These are phyloP conservation scores for Epistrophe grossulariae DNA, from an alignment of 2,888 invertebrate species.

Conservation along the genomic window DNA sequence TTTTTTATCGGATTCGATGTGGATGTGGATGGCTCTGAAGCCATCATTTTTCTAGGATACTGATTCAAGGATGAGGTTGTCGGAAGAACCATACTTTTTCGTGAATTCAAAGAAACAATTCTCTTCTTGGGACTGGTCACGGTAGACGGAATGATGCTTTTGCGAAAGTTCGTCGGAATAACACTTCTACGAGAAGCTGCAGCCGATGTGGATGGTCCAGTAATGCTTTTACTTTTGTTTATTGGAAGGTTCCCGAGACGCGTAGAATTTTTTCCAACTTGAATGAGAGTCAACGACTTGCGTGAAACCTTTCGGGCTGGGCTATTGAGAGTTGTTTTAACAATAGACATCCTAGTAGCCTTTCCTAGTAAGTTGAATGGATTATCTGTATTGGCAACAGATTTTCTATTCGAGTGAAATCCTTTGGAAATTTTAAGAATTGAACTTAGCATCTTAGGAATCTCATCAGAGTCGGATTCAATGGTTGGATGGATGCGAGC, in stretches of 20 bases:
- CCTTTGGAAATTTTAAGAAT: slow-evolving; percentile 78
- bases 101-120: slow-evolving; percentile 1
- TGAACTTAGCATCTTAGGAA: slow-evolving; percentile 79
- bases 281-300: slow-evolving; percentile 31
- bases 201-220: background rate
- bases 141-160: slow-evolving; percentile 55
- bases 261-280: background rate
- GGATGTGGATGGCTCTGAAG: slow-evolving; percentile 18
- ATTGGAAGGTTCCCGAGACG: background rate
- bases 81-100: slow-evolving; percentile 19
- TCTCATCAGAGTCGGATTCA: slow-evolving; percentile 74
- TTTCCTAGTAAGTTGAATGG: slow-evolving; percentile 73
- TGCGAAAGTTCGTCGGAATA: slow-evolving; percentile 13
- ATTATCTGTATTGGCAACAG: slow-evolving; percentile 58
- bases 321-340: slow-evolving; percentile 82
- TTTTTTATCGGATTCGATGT: background rate
- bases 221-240: slow-evolving; percentile 20
- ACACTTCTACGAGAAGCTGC: slow-evolving; percentile 44
- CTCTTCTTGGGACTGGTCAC: slow-evolving; percentile 34
- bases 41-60: slow-evolving; percentile 55
- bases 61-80: background rate
- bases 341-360: slow-evolving; percentile 80
- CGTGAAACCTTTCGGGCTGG: slow-evolving; percentile 80
- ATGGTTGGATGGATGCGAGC: too few relatives aligned
- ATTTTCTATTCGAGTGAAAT: slow-evolving; percentile 33